These are phyloP conservation scores for Mastomys coucha DNA, from an alignment of 2,113 vertebrate genomes.

Conservation along the genomic window DNA sequence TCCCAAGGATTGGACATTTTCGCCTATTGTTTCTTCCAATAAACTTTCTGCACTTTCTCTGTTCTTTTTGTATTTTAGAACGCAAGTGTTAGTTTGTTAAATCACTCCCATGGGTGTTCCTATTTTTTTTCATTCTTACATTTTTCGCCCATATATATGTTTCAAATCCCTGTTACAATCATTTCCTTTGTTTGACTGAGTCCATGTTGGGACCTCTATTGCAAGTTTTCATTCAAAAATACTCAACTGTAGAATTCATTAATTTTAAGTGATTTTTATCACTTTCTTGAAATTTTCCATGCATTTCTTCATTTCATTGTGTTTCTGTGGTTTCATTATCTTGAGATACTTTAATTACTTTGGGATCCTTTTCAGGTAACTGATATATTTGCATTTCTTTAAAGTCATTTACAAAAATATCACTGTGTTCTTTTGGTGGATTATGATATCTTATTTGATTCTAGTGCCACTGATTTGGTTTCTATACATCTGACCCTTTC, in stretches of 20 bases:
- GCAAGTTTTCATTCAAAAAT: not conserved
- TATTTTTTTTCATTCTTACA: not conserved
- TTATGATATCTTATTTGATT: not conserved
- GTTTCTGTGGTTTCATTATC: not conserved
- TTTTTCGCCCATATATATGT: not conserved
- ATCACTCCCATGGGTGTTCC: not conserved
- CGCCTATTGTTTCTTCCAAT: not conserved
- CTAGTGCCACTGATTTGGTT: not conserved
- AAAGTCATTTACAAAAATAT: not conserved
- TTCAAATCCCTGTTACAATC: not conserved
- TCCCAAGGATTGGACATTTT: not conserved
- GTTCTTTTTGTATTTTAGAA: not conserved
- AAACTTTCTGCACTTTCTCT: not conserved
- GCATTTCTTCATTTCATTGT: not conserved
- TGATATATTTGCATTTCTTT: not conserved
- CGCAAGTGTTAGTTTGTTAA: not conserved
- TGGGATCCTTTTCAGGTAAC: not conserved
- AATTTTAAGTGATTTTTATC: not conserved
- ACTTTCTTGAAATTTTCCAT: not conserved
- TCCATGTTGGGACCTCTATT: not conserved
- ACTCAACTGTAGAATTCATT: not conserved
- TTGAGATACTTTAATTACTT: not conserved
- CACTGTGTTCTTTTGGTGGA: not conserved
- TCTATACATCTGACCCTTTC: not conserved
- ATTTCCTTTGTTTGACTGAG: not conserved